These are phyloP conservation scores for Tetraneura akinire DNA, from an alignment of 1,140 invertebrate genomes.

Conservation along the genomic window DNA sequence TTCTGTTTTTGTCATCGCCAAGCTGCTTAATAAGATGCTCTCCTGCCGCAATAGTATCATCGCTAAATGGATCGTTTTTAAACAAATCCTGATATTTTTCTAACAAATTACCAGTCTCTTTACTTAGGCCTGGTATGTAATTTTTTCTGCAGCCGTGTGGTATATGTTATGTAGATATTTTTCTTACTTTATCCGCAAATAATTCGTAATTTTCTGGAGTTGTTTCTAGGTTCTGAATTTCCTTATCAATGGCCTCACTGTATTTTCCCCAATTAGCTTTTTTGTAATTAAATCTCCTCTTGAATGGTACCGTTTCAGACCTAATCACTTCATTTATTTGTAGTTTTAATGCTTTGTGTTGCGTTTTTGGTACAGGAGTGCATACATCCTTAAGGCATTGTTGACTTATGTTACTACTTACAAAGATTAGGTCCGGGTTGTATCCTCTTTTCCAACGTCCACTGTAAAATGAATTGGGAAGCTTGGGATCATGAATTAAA, in stretches of 20 bases:
- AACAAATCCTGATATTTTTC: slow-evolving; percentile 37
- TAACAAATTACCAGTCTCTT: slow-evolving; percentile 15
- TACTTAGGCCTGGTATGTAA: slow-evolving; percentile 44
- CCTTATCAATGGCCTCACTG: neutral
- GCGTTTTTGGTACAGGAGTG: slow-evolving; percentile 34
- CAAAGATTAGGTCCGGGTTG: slow-evolving; percentile 45
- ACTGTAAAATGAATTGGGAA: slow-evolving; percentile 41
- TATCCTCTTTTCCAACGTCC: slow-evolving; percentile 47
- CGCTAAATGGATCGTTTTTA: slow-evolving; percentile 40
- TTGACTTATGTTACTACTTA: slow-evolving; percentile 3
- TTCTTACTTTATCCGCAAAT: slow-evolving; percentile 34
- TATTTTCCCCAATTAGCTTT: slow-evolving; percentile 40
- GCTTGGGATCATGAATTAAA: slow-evolving; percentile 38
- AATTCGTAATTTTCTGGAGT: slow-evolving; percentile 7
- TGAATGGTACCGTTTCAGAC: slow-evolving; percentile 25
- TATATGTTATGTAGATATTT: slow-evolving; percentile 46
- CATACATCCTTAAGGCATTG: slow-evolving; percentile 24
- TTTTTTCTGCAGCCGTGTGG: slow-evolving; percentile 25
- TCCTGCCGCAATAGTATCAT: slow-evolving; percentile 24
- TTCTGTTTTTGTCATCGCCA: slow-evolving; percentile 18
- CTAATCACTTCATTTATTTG: slow-evolving; percentile 26
- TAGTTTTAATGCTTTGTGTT: slow-evolving; percentile 27
- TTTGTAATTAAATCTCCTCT: slow-evolving; percentile 44
- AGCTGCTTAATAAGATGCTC: slow-evolving; percentile 14
- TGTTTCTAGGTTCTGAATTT: slow-evolving; percentile 23